Evolutionary conservation across 2,797 vertebrate species (phyloP).

Genomic region (Hylomyscus alleni): DNA sequence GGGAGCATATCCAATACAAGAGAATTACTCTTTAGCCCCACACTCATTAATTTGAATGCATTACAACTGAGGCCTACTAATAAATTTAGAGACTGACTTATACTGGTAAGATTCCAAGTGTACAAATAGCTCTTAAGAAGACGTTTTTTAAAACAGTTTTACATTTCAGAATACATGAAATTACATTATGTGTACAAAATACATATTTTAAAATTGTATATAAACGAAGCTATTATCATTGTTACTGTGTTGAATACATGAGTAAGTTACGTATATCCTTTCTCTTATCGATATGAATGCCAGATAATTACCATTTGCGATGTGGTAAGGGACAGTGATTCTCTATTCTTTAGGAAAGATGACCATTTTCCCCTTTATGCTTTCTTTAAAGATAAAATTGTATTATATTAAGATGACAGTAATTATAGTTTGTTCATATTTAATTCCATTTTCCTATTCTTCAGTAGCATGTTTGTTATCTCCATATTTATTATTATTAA

Average conservation of each 20-base stretch:
- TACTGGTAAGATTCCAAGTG: not conserved
- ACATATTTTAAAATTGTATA: not conserved
- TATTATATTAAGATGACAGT: not conserved
- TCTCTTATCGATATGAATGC: not conserved
- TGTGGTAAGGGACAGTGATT: not conserved
- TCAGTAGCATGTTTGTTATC: not conserved
- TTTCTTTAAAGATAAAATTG: conserved; percentile 7
- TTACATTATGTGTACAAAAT: not conserved
- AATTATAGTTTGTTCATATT: not conserved
- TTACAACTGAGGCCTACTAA: not conserved
- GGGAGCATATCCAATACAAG: not conserved
- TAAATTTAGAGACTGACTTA: not conserved
- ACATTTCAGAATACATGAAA: not conserved
- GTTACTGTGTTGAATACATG: not conserved
- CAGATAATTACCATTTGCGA: not conserved
- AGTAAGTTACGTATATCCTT: not conserved
- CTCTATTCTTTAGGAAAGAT: not conserved
- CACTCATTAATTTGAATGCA: not conserved
- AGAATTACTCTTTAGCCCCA: not conserved
- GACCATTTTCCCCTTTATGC: not conserved
- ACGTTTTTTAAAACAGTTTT: not conserved
- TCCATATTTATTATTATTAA: not conserved
- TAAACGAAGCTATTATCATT: not conserved
- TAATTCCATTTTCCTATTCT: not conserved
- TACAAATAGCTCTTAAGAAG: not conserved